A percentile compares a stretch with the other conserved stretches of the same genome.
phyloP scores from a whole-genome alignment of 2,113 vertebrate genomes.

The Aldabrachelys gigantea region DNA sequence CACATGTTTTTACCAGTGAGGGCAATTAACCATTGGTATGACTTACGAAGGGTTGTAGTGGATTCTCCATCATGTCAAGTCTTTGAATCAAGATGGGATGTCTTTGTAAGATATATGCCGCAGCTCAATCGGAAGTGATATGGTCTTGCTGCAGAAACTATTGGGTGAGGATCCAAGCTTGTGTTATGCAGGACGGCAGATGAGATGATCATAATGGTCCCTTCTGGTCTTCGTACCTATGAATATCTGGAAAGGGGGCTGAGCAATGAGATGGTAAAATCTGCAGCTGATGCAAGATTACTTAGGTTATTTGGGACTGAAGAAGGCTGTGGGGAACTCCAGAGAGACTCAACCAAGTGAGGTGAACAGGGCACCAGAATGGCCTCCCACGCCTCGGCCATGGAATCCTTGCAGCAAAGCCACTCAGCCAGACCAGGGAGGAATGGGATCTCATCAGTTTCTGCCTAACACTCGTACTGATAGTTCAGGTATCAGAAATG shows the following conservation, averaged over 20 bases:
- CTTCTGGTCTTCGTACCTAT: background rate
- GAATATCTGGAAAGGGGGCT: background rate
- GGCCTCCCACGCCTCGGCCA: background rate
- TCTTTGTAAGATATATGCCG: background rate
- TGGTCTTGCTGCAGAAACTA: background rate
- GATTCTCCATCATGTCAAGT: background rate
- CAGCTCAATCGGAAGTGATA: background rate
- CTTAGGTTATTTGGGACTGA: background rate
- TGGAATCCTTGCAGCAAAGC: background rate
- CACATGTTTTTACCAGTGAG: background rate
- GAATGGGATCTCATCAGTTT: background rate
- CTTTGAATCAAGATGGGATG: background rate
- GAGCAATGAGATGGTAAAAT: background rate
- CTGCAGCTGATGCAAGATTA: background rate
- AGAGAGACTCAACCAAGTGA: background rate
- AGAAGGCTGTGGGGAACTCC: background rate
- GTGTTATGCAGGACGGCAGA: background rate
- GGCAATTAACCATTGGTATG: background rate
- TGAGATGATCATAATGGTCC: background rate
- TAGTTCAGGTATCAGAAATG: background rate
- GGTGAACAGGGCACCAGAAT: background rate
- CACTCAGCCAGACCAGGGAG: too few relatives aligned
- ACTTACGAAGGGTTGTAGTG: background rate
- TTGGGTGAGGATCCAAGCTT: background rate
- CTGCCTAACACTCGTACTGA: background rate